Percentiles rank a stretch among this genome's conserved stretches.
phyloP scores from a whole-genome alignment of 2,797 vertebrate genomes.

The Pangasius mekongensis region DNA sequence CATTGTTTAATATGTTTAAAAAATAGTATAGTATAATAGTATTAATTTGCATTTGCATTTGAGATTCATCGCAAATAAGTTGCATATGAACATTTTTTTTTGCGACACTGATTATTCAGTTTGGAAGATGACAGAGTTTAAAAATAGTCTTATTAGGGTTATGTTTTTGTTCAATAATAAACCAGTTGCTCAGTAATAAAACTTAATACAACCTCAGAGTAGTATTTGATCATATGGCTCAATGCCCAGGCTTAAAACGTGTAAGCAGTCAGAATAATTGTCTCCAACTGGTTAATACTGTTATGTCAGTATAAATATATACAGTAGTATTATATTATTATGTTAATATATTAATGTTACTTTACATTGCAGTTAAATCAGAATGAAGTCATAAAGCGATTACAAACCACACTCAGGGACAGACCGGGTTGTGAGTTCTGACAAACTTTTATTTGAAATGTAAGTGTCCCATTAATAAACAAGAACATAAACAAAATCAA shows the following conservation, averaged over 20 bases:
- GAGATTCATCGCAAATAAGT: neutral
- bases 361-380: neutral
- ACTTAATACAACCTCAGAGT: neutral
- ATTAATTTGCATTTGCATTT: no score
- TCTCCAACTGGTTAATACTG: neutral
- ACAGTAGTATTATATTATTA: neutral
- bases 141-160: no score
- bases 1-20: neutral
- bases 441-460: slow-evolving; percentile 85
- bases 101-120: neutral
- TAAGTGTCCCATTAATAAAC: slow-evolving; percentile 77
- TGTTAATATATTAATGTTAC: neutral
- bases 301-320: neutral
- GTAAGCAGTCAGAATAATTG: neutral
- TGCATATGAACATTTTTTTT: neutral
- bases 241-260: neutral
- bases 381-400: neutral
- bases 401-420: slow-evolving; percentile 16
- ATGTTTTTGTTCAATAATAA: no score
- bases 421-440: slow-evolving; percentile 65
- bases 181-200: neutral
- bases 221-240: neutral
- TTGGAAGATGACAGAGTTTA: neutral
- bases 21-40: no score
- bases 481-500: slow-evolving; percentile 70